These are phyloP conservation scores for Drosophila micromelanica DNA, from an alignment of 1,140 invertebrate genomes.

Conservation along the genomic window DNA sequence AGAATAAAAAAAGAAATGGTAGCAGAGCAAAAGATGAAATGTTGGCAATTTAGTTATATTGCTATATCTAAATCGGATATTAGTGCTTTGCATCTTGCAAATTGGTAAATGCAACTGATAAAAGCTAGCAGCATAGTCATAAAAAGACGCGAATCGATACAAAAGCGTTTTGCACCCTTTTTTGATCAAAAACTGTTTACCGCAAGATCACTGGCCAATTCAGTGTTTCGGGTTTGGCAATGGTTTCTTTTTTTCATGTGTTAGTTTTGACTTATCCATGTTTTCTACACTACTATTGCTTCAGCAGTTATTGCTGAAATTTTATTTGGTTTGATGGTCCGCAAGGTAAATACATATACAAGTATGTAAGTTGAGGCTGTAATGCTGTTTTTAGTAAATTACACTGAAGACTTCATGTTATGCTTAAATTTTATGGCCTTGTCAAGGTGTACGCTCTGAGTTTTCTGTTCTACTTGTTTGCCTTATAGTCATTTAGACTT, in stretches of 20 bases:
- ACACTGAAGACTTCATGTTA: conserved; percentile 52
- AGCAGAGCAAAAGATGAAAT: background rate
- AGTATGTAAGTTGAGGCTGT: conserved; percentile 18
- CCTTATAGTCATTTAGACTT: conserved; percentile 31
- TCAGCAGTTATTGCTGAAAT: background rate
- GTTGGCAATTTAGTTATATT: no score
- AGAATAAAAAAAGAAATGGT: background rate
- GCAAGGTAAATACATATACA: background rate
- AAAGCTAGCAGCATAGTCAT: background rate
- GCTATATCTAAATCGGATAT: background rate
- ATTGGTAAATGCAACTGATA: background rate
- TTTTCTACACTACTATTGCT: background rate
- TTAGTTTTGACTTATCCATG: background rate
- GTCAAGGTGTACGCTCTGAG: conserved; percentile 20
- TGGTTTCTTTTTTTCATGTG: conserved; percentile 17
- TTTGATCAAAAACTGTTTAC: background rate
- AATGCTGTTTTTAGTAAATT: conserved; percentile 53
- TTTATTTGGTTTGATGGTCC: conserved; percentile 11
- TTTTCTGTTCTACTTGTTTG: conserved; percentile 26
- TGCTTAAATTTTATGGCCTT: conserved; percentile 54
- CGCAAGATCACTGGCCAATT: conserved; percentile 20
- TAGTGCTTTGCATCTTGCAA: no score
- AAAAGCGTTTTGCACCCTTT: conserved; percentile 1
- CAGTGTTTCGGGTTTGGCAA: conserved; percentile 9
- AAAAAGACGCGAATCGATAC: no score